Evolutionary conservation across 2,113 vertebrate species (phyloP).

Genomic region (Podarcis raffonei): DNA sequence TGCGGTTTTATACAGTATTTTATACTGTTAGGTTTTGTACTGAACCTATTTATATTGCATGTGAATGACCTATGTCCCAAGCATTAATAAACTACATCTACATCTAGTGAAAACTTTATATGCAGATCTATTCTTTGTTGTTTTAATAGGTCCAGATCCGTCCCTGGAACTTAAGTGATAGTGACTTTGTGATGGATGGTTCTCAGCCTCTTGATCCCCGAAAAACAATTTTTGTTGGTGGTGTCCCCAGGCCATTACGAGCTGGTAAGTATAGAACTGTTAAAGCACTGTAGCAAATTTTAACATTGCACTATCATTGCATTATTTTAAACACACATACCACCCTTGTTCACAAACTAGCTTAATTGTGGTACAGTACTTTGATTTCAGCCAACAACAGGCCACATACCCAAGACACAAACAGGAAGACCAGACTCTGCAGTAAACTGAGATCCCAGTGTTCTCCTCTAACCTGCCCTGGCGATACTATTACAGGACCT

Average conservation of each 20-base stretch:
- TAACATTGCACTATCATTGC: not conserved
- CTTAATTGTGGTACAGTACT: not conserved
- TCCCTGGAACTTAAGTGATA: slow-evolving; percentile 97
- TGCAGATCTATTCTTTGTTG: not conserved
- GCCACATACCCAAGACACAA: not conserved
- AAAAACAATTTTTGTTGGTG: slow-evolving; percentile 99
- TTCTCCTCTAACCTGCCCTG: not conserved
- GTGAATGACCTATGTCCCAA: no score
- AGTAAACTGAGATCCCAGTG: not conserved
- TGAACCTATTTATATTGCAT: no score
- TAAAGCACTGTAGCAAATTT: not conserved
- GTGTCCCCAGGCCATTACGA: slow-evolving; percentile 93
- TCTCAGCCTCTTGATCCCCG: slow-evolving; percentile 96
- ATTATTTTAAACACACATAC: not conserved
- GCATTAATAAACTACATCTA: no score
- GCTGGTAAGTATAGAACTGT: slow-evolving; percentile 82
- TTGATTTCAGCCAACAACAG: not conserved
- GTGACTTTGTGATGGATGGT: slow-evolving; percentile 98
- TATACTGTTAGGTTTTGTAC: no score
- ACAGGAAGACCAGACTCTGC: no score
- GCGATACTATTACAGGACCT: not conserved
- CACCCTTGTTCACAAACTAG: not conserved
- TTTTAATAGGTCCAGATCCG: slow-evolving; percentile 92
- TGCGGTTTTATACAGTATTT: no score
- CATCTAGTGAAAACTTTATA: not conserved